A percentile compares a stretch with the other conserved stretches of the same genome.
Evolutionary conservation across 2,797 vertebrate genomes (phyloP).

Genomic region (Neosilurus mollespiculum): DNA sequence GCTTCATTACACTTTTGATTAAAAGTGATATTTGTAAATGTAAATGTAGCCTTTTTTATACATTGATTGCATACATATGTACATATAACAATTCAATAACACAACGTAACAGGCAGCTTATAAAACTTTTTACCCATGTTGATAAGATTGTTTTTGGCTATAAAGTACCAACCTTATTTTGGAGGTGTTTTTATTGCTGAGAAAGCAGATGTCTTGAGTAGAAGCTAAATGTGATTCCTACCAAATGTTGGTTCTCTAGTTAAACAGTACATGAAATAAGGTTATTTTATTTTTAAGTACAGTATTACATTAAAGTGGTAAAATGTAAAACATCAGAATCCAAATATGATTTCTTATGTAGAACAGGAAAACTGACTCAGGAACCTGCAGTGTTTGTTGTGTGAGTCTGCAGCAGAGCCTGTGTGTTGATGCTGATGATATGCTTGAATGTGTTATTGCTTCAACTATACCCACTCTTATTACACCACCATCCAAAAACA

Average conservation of each 20-base stretch:
- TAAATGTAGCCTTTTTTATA: not conserved
- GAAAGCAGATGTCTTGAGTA: not conserved
- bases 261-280: not conserved
- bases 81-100: not conserved
- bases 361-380: not conserved
- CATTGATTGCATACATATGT: not conserved
- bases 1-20: not conserved
- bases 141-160: not conserved
- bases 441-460: constrained; percentile 21
- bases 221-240: not conserved
- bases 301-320: not conserved
- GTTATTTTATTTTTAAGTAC: not conserved
- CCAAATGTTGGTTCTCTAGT: not conserved
- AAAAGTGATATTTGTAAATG: not conserved
- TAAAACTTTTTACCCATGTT: not conserved
- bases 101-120: not conserved
- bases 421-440: constrained; percentile 6
- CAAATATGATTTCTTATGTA: not conserved
- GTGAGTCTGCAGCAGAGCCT: not conserved
- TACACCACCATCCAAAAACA: constrained; percentile 44
- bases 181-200: not conserved
- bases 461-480: constrained; percentile 32
- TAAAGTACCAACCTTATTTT: not conserved
- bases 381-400: not conserved
- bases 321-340: not conserved